phyloP scores from a whole-genome alignment of 2,797 vertebrate species.

The Tolypeutes matacus region DNA sequence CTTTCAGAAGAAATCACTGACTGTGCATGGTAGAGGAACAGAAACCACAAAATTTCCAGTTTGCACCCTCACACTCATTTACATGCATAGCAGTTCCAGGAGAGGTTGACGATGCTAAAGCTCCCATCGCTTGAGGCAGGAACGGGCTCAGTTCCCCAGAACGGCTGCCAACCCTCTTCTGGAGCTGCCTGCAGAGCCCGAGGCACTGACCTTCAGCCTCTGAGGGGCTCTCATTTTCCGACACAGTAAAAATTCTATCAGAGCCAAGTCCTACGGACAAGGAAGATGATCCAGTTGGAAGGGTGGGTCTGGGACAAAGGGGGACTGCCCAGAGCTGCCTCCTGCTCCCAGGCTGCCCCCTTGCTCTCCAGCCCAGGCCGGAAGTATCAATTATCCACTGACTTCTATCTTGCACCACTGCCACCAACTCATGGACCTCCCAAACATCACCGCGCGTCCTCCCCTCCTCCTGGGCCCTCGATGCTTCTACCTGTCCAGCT shows the following conservation, averaged over 20 bases:
- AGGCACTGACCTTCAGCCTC: not conserved
- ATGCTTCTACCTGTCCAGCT: not conserved
- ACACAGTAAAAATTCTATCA: not conserved
- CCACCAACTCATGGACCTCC: not conserved
- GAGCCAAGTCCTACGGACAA: not conserved
- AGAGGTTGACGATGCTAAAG: not conserved
- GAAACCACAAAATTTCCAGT: not conserved
- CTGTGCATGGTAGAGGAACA: not conserved
- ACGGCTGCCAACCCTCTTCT: not conserved
- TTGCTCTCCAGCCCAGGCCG: no score
- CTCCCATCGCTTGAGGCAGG: not conserved
- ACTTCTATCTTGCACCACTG: not conserved
- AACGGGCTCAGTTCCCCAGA: not conserved
- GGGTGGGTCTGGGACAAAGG: not conserved
- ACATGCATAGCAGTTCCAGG: not conserved
- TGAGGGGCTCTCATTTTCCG: not conserved
- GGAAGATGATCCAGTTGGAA: not conserved
- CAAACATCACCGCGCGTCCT: fast-evolving
- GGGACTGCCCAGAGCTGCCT: not conserved
- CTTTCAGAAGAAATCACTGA: conserved; percentile 46
- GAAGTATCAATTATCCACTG: no score
- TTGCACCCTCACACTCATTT: no score
- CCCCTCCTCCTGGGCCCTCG: not conserved
- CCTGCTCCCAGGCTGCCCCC: not conserved
- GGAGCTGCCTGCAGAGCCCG: not conserved